Base-by-base conservation (phyloP, 2,113 vertebrate genomes). In the Ageneiosus marmoratus region DNA sequence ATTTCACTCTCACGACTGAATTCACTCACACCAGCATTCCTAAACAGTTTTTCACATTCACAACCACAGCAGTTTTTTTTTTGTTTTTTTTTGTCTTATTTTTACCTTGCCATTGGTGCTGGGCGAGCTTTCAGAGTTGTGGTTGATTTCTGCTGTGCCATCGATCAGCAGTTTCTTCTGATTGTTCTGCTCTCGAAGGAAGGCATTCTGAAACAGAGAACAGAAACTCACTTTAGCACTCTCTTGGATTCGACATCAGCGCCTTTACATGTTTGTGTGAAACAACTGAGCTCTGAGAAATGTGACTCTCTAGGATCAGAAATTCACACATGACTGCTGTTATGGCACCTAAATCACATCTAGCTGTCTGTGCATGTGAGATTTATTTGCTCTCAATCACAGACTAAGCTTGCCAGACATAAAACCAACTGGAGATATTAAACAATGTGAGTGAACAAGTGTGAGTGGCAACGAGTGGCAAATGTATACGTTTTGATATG, bases 101-200 rank as follows among this genome's bases (percentile, higher is more conserved):
- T 70, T 48, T 94, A 96, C 97, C 96, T 97, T 96, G 83, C 97
- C 97, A 4, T 99, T 98, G 1, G 96, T 95, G 92, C 94, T 96
- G 0, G 95, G 95, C 1, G 91, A 85, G 76, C 89, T 95, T 80
- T 96, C 96, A 29, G 94, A 93, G 62, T 95, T 95, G 12, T 96
- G 95, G 91, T 96, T 97, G 72, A 95, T 70, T 80, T 97, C 97
- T 24, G 93, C 90, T 79, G 93, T 92, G 82, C 96, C 95, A 18
- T 97, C 97, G 46, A 95, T 89, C 34, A 92, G 89, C 3, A 90
- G 85, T 92, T 96, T 97, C 89, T 96, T 99, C 93, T 94, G 96
- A 89, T 91, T 95, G 92, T 91, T 95, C 92, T 99, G 97, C 85
- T 98, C 98, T 92, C 97, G 96, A 79, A 98, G 91, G 90, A 96